Conservation (phyloP, 2,888 invertebrate species). For the Lycocerus yunnanus region DNA sequence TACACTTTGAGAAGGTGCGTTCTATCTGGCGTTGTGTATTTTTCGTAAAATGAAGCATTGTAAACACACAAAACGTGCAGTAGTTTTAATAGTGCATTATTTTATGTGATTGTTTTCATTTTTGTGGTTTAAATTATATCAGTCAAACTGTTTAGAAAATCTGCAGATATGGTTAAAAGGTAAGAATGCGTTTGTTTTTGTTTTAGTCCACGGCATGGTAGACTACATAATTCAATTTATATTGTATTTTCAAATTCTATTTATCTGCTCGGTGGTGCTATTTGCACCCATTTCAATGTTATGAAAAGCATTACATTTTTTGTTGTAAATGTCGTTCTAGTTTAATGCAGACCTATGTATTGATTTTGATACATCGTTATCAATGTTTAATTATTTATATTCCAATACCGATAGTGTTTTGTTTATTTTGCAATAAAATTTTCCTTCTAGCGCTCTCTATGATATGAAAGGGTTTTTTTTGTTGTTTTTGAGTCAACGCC, state of each 20-base stretch:
- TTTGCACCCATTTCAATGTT: neutral
- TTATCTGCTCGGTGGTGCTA: neutral
- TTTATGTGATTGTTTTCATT: slow-evolving; percentile 25
- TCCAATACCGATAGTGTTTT: neutral
- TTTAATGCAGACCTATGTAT: slow-evolving; percentile 26
- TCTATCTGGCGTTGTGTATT: slow-evolving; percentile 17
- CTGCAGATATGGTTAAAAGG: slow-evolving; percentile 57
- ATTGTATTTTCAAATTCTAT: neutral
- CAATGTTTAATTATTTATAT: slow-evolving; percentile 24
- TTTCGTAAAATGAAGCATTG: slow-evolving; percentile 31
- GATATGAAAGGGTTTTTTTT: neutral
- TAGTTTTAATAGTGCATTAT: slow-evolving; percentile 27
- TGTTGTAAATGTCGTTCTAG: neutral
- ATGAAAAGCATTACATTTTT: neutral
- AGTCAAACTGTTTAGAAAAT: slow-evolving; percentile 50
- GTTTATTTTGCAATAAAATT: neutral
- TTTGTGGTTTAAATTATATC: slow-evolving; percentile 3
- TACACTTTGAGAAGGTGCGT: slow-evolving; percentile 7
- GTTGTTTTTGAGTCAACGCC: neutral
- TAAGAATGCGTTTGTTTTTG: slow-evolving; percentile 35
- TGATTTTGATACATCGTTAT: slow-evolving; percentile 26
- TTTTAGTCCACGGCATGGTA: neutral
- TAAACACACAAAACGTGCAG: slow-evolving; percentile 28
- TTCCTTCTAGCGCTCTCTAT: neutral
- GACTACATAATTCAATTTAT: neutral